phyloP scores from a whole-genome alignment of 2,888 invertebrate species.

The Cremastinae sp. region DNA sequence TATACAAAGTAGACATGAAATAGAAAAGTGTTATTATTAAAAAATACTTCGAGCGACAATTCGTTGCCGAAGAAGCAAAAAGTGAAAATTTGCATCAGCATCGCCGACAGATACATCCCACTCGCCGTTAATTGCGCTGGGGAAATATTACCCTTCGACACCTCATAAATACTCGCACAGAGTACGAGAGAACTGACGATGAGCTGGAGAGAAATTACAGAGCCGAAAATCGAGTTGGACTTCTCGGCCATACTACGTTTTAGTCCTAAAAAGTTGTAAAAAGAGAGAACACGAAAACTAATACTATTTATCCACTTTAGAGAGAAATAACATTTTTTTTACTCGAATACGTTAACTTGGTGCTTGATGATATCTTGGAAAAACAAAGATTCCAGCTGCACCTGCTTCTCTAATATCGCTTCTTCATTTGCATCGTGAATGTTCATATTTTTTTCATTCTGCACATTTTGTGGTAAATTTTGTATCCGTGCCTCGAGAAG shows the following conservation, averaged over 20 bases:
- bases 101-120: slow-evolving; percentile 55
- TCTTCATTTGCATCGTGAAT: not conserved
- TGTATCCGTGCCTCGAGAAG: slow-evolving; percentile 67
- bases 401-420: not conserved
- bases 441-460: slow-evolving; percentile 37
- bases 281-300: not conserved
- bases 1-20: too few species aligned
- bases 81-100: slow-evolving; percentile 66
- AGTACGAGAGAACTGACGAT: slow-evolving; percentile 60
- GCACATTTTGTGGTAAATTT: slow-evolving; percentile 17
- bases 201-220: slow-evolving; percentile 59
- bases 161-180: slow-evolving; percentile 62
- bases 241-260: slow-evolving; percentile 51
- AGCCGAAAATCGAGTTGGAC: slow-evolving; percentile 57
- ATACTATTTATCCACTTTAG: too few species aligned
- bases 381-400: slow-evolving; percentile 35
- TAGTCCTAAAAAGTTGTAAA: not conserved
- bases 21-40: too few species aligned
- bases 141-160: slow-evolving; percentile 60
- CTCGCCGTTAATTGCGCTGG: slow-evolving; percentile 55
- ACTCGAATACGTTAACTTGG: slow-evolving; percentile 57
- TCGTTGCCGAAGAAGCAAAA: slow-evolving; percentile 57
- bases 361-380: slow-evolving; percentile 46
- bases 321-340: not conserved
- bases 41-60: slow-evolving; percentile 48